Base-by-base conservation (phyloP, 2,888 invertebrate genomes). In the Dusona sp. region DNA sequence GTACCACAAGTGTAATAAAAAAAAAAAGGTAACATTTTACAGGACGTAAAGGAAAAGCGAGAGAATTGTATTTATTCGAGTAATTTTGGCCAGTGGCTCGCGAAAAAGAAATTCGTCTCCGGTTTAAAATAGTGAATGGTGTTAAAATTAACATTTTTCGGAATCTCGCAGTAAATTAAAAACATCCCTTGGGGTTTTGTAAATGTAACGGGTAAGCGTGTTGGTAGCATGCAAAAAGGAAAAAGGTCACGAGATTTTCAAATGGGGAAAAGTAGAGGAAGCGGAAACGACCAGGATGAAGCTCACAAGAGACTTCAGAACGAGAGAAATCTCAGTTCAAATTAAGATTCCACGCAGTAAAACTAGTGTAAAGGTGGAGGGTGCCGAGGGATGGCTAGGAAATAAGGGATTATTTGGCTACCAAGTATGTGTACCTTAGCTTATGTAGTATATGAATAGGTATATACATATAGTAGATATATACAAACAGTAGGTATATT, bases 341-440 rank as follows among this genome's bases (percentile, higher is more conserved):
- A 86, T 86, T 86, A 83, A 83, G 75, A 86, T 86, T 79, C 79
- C 83, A 72, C 83, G 79, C 75, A 51, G 83, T 86, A 70, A 70
- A 70, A 83, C 79, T 72, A 38, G 65, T 48, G 65, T 54, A 72
- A 61, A 70, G 68, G 42, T 57, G 42, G 36, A 42, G 65, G 38
- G 29, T 78, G 29, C 57, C 42, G 65, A 51, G n/a, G 38, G 72
- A 78, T 29, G 6, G 19, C 51, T 19, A 29, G 33, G 38, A 75
- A 70, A 45, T 57, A 38, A 61, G 74, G 77, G 70, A 77, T 77
- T 82, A 82, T 82, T 61, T 45, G 22, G 45, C 65, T 61, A 51
- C 36, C n/a, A 33, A 19, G 74, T 54, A 61, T 25, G 25, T 36
- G 25, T 7, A 42, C 8, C 25, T 22, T 25, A 11, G 16, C 42